These are phyloP conservation scores for Molossus alvarezi DNA, from an alignment of 2,797 vertebrate species.

Conservation along the genomic window DNA sequence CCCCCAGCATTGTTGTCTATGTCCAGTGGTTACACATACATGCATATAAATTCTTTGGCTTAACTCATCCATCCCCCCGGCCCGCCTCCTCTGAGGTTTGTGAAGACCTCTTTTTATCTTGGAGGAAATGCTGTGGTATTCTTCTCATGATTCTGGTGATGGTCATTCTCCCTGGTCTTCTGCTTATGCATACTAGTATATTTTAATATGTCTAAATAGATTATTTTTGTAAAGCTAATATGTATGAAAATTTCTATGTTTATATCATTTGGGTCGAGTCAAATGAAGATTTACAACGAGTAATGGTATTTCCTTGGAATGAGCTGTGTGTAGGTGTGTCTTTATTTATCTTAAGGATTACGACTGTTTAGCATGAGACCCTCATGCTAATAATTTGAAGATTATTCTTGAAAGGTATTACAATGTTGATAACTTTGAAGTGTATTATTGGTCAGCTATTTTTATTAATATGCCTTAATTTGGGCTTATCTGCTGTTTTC, in stretches of 20 bases:
- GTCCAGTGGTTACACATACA: too few species aligned
- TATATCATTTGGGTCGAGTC: neutral
- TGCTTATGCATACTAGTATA: neutral
- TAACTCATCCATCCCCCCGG: too few species aligned
- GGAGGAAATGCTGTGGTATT: neutral
- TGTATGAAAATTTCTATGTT: neutral
- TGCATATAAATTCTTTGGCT: too few species aligned
- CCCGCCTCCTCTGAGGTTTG: too few species aligned
- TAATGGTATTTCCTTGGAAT: neutral
- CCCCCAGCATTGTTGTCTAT: too few species aligned
- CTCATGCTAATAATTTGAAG: neutral
- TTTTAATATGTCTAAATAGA: conserved; percentile 28
- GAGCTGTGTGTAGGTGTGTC: neutral
- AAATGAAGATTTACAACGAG: neutral
- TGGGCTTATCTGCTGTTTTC: neutral
- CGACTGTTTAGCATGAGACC: neutral
- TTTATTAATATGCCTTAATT: neutral
- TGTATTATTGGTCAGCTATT: neutral
- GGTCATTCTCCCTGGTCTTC: neutral
- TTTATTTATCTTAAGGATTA: neutral
- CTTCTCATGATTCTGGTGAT: neutral
- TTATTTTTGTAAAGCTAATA: neutral
- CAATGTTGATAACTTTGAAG: neutral
- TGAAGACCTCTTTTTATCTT: neutral
- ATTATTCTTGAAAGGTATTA: neutral